A percentile compares a stretch with the other conserved stretches of the same genome.
These are phyloP conservation scores for Limonius californicus DNA, from an alignment of 1,140 invertebrate genomes.

Conservation along the genomic window DNA sequence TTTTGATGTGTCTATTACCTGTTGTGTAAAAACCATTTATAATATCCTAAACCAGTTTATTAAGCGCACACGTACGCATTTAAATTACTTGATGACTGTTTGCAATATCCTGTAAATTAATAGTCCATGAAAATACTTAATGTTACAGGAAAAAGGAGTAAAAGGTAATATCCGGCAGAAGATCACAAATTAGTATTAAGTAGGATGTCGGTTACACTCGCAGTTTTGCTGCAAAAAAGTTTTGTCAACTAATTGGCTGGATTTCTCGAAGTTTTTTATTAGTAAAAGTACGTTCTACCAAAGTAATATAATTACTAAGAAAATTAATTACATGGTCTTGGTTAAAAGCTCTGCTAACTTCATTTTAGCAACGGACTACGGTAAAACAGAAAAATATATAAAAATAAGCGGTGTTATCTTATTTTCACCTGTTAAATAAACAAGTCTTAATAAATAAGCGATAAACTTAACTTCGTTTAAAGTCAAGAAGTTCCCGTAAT, in stretches of 20 bases:
- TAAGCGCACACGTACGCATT: neutral
- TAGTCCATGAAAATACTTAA: constrained; percentile 24
- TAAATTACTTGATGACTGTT: constrained; percentile 14
- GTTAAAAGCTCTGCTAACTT: no score
- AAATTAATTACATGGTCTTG: no score
- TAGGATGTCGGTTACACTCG: neutral
- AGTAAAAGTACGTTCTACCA: no score
- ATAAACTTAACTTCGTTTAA: no score
- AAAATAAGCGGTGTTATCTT: no score
- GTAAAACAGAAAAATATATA: no score
- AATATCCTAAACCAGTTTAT: constrained; percentile 6
- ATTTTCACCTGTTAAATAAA: no score
- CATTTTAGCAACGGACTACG: no score
- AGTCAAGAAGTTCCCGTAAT: no score
- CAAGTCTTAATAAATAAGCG: no score
- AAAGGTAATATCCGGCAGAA: constrained; percentile 3
- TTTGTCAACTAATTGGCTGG: neutral
- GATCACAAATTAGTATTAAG: neutral
- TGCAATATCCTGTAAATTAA: constrained; percentile 22
- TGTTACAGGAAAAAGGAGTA: constrained; percentile 4
- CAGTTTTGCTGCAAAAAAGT: no score
- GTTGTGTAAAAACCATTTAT: constrained; percentile 1
- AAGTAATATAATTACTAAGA: no score
- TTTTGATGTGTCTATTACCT: neutral
- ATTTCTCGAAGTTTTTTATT: neutral